Conservation (phyloP, 2,113 vertebrate species). For the Apodemus sylvaticus region DNA sequence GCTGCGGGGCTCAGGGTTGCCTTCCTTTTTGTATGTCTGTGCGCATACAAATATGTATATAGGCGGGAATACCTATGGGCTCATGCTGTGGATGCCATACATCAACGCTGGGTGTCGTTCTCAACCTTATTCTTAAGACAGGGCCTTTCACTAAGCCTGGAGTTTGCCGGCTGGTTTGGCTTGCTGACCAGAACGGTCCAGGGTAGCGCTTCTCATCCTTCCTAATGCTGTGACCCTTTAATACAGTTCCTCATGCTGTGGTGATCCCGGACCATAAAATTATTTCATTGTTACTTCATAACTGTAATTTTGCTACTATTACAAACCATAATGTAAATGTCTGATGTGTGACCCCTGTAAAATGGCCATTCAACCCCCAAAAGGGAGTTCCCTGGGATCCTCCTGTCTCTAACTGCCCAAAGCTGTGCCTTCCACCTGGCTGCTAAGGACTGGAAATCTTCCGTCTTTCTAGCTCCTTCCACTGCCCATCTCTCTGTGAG, state of each 20-base stretch:
- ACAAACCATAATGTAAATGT: neutral
- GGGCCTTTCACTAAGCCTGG: neutral
- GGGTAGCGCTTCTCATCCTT: neutral
- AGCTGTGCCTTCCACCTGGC: neutral
- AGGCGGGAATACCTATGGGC: neutral
- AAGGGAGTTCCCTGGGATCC: neutral
- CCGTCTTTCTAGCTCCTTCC: neutral
- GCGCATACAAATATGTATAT: neutral
- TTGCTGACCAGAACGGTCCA: neutral
- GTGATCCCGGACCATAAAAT: neutral
- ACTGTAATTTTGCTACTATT: neutral
- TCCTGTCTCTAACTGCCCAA: neutral
- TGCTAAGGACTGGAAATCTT: too few relatives aligned
- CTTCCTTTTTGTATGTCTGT: neutral
- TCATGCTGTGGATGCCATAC: neutral
- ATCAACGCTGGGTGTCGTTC: neutral
- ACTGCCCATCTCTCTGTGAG: rapidly evolving
- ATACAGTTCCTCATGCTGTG: neutral
- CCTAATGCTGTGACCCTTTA: neutral
- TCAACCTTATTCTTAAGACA: neutral
- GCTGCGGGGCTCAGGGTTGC: neutral
- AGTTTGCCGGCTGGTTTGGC: neutral
- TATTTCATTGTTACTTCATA: neutral
- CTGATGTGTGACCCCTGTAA: neutral
- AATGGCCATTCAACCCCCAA: neutral